Evolutionary conservation across 2,888 invertebrate species (phyloP), one percentile per base, ranked within the genome.

Genomic region (Dryobota labecula): DNA sequence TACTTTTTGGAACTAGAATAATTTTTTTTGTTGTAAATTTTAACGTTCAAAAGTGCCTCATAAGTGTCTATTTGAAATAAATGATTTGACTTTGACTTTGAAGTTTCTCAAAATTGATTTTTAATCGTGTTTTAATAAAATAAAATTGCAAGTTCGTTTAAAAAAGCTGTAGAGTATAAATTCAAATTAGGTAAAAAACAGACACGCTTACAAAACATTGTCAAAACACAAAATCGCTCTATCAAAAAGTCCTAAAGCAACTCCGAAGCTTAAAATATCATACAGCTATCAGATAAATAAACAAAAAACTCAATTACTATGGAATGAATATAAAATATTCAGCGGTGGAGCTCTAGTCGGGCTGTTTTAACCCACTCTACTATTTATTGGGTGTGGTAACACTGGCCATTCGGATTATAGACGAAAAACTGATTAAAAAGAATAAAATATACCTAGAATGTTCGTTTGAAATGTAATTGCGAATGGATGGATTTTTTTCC

Each of bases 261-360:
- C 43, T 69, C 15, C n/a, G 27, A n/a, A 62, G 61, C 51, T 69
- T 65, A 63, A 69, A 73, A 74, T 81, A 78, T 80, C 54, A 76
- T 72, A 57, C 38, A 58, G 51, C 78, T 75, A 81, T 79, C 76
- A 63, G 62, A 64, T 57, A 76, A 68, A 84, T 79, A 81, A 86
- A 88, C 84, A 80, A 80, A 83, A 84, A 88, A 84, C 77, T 70
- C 84, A 85, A 87, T 87, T 83, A 68, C 74, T 65, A 62, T 78
- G 78, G 71, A 86, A 84, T 81, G 77, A 78, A 86, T 77, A 82
- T 88, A 85, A 88, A 88, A 86, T 86, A 88, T 88, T 87, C 88
- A 87, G 71, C 63, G 63, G 38, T 51, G 49, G 65, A 69, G 76
- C 76, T 79, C 60, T 66, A 76, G 67, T 43, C 51, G 45, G 49